These are phyloP conservation scores for Lepidonotus clava DNA, from an alignment of 2,888 invertebrate species.

Conservation along the genomic window DNA sequence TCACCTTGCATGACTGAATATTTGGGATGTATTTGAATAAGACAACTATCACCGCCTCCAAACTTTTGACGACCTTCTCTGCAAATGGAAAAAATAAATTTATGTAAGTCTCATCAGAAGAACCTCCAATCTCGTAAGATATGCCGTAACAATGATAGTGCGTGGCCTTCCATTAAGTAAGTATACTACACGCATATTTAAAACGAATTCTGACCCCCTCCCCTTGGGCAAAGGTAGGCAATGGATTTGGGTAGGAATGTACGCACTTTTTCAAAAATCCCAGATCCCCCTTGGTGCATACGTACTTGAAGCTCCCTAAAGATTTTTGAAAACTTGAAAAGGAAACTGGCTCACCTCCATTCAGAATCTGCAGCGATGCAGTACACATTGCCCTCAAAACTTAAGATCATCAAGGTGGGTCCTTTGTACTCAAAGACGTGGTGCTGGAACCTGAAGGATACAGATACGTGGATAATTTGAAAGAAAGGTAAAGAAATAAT, in stretches of 20 bases:
- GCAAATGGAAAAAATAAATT: conserved; percentile 50
- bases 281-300: too few species aligned
- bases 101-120: too few species aligned
- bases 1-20: conserved; percentile 22
- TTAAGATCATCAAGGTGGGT: conserved; percentile 83
- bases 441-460: conserved; percentile 86
- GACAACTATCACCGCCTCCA: conserved; percentile 89
- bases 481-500: too few species aligned
- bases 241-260: too few species aligned
- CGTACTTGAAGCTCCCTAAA: too few species aligned
- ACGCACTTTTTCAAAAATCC: too few species aligned
- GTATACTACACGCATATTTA: too few species aligned
- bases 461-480: background rate
- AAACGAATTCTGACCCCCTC: too few species aligned
- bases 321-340: background rate
- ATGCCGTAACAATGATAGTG: too few species aligned
- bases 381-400: conserved; percentile 85
- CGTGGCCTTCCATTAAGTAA: too few species aligned
- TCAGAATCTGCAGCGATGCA: conserved; percentile 89
- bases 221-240: too few species aligned
- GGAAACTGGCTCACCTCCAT: conserved; percentile 87
- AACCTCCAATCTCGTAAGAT: too few species aligned
- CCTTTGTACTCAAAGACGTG: conserved; percentile 90
- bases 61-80: conserved; percentile 84
- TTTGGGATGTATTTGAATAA: conserved; percentile 85